phyloP scores from a whole-genome alignment of 2,797 vertebrate species.

The Moxostoma hubbsi region DNA sequence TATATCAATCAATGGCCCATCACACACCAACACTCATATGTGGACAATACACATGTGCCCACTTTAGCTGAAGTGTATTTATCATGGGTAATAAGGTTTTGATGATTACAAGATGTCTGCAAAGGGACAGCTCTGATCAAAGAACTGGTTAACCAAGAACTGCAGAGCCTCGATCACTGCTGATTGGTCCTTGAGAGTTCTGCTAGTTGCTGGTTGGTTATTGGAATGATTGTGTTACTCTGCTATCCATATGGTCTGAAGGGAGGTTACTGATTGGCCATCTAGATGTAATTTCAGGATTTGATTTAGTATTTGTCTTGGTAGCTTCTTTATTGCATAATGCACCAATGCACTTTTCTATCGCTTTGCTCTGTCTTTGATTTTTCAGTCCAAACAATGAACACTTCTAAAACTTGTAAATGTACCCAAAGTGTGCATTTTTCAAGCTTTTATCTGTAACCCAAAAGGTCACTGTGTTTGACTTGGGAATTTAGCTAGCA shows the following conservation, averaged over 20 bases:
- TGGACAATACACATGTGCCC: not conserved
- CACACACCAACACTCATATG: not conserved
- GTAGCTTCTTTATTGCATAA: not conserved
- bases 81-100: not conserved
- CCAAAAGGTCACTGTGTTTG: too few relatives aligned
- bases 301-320: not conserved
- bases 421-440: not conserved
- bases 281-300: not conserved
- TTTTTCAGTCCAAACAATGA: not conserved
- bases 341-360: not conserved
- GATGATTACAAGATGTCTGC: not conserved
- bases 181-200: not conserved
- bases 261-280: not conserved
- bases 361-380: not conserved
- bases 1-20: not conserved
- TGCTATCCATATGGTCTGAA: not conserved
- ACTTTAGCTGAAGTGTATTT: not conserved
- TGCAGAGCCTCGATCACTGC: not conserved
- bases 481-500: too few relatives aligned
- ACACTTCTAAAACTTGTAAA: not conserved
- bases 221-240: not conserved
- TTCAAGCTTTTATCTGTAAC: too few relatives aligned
- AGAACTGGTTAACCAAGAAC: not conserved
- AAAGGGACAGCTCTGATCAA: not conserved
- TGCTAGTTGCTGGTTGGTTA: slow-evolving; percentile 4